Conservation (phyloP, 1,140 invertebrate genomes). For the Leptopilina boulardi region DNA sequence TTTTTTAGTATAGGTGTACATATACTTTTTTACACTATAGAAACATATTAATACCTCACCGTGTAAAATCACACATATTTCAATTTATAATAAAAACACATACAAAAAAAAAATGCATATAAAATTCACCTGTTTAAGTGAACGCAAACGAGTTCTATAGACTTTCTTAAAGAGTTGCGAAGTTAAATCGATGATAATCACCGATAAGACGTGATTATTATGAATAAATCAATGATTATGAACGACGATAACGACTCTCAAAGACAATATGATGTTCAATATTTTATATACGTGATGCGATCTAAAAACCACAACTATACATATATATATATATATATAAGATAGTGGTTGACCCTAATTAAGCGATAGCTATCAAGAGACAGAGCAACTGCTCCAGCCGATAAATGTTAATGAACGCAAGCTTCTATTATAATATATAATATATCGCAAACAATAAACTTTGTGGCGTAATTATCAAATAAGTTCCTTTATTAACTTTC, state of each 20-base stretch:
- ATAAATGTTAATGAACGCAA: conserved; percentile 29
- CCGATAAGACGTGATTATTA: background rate
- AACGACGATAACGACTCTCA: conserved; percentile 20
- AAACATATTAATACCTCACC: background rate
- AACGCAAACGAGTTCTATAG: background rate
- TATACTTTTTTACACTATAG: no score
- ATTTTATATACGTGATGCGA: background rate
- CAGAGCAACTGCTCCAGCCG: background rate
- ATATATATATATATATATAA: no score
- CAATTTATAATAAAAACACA: background rate
- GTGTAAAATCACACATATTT: background rate
- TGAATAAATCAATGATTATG: conserved; percentile 5
- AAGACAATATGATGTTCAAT: conserved; percentile 31
- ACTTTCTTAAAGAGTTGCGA: background rate
- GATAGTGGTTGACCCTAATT: conserved; percentile 27
- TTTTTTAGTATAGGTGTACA: no score
- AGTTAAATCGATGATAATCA: conserved; percentile 18
- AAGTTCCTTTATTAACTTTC: conserved; percentile 23
- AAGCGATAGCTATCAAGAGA: conserved; percentile 16
- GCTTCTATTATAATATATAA: conserved; percentile 23
- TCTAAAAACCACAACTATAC: conserved; percentile 19
- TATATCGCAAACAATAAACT: conserved; percentile 20
- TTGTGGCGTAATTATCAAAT: background rate
- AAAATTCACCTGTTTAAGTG: background rate
- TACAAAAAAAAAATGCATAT: background rate